Evolutionary conservation across 2,888 invertebrate species (phyloP).

Genomic region (Panopea generosa): DNA sequence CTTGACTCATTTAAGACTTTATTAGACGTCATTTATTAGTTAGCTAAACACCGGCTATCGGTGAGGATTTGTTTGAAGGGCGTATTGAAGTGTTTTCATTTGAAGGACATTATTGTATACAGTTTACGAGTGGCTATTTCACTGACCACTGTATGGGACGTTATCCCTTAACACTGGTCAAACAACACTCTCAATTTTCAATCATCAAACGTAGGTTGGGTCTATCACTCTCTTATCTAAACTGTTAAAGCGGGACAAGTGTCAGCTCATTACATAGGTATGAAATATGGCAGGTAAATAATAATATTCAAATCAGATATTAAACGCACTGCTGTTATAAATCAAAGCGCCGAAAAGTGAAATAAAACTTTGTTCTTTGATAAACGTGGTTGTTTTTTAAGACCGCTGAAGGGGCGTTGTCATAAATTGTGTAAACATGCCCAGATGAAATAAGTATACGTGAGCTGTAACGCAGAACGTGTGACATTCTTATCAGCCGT

Average conservation of each 20-base stretch:
- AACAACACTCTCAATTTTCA: conserved; percentile 2
- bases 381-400: background rate
- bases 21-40: too few relatives aligned
- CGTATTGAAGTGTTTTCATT: background rate
- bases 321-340: background rate
- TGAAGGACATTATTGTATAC: background rate
- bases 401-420: background rate
- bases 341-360: background rate
- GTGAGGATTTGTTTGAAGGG: too few relatives aligned
- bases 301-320: conserved; percentile 4
- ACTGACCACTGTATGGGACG: conserved; percentile 2
- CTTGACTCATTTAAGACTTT: too few relatives aligned
- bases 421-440: conserved; percentile 2
- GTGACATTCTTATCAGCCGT: too few relatives aligned
- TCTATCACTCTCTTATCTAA: background rate
- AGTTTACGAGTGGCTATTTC: background rate
- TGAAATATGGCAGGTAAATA: background rate
- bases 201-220: conserved; percentile 2
- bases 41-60: too few relatives aligned
- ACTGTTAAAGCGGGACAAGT: too few relatives aligned
- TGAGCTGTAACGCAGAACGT: too few relatives aligned
- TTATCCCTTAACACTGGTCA: background rate
- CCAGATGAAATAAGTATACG: too few relatives aligned
- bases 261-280: background rate
- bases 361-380: background rate